Percentiles rank a stretch among this genome's conserved stretches.
Evolutionary conservation across 2,888 invertebrate genomes (phyloP).

Genomic region (Nymphalis c-album): DNA sequence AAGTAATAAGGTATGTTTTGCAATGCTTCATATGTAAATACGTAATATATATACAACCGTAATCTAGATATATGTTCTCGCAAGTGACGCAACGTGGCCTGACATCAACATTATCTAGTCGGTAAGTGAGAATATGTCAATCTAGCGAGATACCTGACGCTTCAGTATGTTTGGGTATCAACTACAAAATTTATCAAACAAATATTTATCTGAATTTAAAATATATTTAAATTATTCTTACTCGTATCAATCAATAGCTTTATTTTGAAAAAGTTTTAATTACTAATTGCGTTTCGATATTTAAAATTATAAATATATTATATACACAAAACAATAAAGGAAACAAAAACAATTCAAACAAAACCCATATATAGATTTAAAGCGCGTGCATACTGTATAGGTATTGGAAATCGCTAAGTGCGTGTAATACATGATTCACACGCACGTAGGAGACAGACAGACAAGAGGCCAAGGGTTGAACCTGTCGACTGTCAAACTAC

Average conservation of each 20-base stretch:
- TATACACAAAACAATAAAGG: too few relatives aligned
- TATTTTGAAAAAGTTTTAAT: too few relatives aligned
- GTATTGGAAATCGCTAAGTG: conserved; percentile 20
- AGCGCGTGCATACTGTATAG: conserved; percentile 7
- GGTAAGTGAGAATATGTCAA: conserved; percentile 34
- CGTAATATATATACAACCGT: conserved; percentile 48
- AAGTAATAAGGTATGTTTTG: conserved; percentile 41
- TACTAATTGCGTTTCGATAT: too few relatives aligned
- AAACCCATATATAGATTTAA: background rate
- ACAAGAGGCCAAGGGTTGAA: conserved; percentile 25
- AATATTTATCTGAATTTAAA: background rate
- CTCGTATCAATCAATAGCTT: too few relatives aligned
- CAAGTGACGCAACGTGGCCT: conserved; percentile 54
- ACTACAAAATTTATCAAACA: background rate
- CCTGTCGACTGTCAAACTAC: conserved; percentile 24
- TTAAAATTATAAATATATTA: too few relatives aligned
- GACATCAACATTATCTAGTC: conserved; percentile 36
- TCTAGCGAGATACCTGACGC: conserved; percentile 23
- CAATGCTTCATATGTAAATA: conserved; percentile 17
- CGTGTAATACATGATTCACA: conserved; percentile 25
- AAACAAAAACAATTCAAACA: background rate
- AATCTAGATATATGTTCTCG: conserved; percentile 49
- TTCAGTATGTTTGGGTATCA: background rate
- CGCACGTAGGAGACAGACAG: conserved; percentile 9
- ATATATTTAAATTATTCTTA: background rate